Evolutionary conservation across 1,140 invertebrate species (phyloP).

Genomic region (Dolichoris vasculosae): DNA sequence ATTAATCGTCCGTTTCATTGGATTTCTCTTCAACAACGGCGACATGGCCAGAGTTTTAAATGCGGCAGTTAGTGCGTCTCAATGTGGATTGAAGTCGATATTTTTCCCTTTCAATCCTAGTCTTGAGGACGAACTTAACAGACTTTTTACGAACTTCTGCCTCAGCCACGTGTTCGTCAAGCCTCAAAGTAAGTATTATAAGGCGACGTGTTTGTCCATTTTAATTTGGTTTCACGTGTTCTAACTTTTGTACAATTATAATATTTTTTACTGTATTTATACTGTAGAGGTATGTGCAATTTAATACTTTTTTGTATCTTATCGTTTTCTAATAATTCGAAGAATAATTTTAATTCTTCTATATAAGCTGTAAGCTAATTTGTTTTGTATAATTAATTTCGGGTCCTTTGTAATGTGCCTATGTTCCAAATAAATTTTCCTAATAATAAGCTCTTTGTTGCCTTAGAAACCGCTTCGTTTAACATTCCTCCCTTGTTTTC

Average conservation of each 20-base stretch:
- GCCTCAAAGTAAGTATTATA: not conserved
- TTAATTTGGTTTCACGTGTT: not conserved
- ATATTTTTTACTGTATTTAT: no score
- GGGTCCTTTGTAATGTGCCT: no score
- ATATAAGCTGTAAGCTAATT: no score
- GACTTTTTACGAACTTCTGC: slow-evolving; percentile 59
- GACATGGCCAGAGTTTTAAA: slow-evolving; percentile 13
- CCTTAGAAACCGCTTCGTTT: not conserved
- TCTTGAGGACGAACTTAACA: slow-evolving; percentile 63
- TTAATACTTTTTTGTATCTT: no score
- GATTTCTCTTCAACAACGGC: not conserved
- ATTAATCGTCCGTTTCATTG: not conserved
- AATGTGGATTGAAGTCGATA: slow-evolving; percentile 65
- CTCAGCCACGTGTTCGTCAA: slow-evolving; percentile 16
- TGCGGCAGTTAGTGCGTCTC: not conserved
- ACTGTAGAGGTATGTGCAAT: no score
- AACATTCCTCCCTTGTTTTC: not conserved
- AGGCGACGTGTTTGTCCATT: not conserved
- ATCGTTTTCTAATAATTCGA: no score
- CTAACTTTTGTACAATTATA: not conserved
- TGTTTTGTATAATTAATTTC: no score
- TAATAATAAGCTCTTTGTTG: not conserved
- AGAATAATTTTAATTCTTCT: no score
- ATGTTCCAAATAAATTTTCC: no score
- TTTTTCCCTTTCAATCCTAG: slow-evolving; percentile 64